A percentile compares a stretch with the other conserved stretches of the same genome.
These are phyloP conservation scores for Geococcyx californianus DNA, from an alignment of 2,113 vertebrate species.

Conservation along the genomic window DNA sequence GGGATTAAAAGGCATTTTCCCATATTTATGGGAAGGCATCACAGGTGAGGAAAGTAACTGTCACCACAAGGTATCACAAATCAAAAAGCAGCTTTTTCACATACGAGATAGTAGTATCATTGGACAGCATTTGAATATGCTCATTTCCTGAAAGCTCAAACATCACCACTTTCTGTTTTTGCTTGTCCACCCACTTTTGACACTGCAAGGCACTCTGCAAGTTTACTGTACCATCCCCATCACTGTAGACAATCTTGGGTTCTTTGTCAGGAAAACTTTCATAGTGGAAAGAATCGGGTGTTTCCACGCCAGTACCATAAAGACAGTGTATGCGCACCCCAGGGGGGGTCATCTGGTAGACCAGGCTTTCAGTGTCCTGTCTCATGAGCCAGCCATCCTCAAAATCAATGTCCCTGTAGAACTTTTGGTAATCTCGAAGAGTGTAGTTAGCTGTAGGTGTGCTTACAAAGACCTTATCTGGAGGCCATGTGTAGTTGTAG, in stretches of 20 bases:
- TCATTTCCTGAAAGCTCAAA: constrained; percentile 85
- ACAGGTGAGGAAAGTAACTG: constrained; percentile 19
- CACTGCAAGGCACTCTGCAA: constrained; percentile 87
- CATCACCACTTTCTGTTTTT: constrained; percentile 81
- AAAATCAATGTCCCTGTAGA: constrained; percentile 89
- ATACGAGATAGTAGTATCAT: constrained; percentile 86
- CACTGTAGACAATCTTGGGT: constrained; percentile 80
- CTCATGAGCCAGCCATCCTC: constrained; percentile 92
- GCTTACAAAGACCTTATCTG: constrained; percentile 84
- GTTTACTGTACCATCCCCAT: constrained; percentile 96
- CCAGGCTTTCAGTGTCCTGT: constrained; percentile 85
- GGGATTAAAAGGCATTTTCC: constrained; percentile 45
- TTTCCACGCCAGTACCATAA: constrained; percentile 86
- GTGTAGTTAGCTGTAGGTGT: constrained; percentile 92
- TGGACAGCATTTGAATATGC: constrained; percentile 90
- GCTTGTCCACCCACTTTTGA: constrained; percentile 78
- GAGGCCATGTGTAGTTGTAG: constrained; percentile 87
- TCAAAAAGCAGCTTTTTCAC: constrained; percentile 86
- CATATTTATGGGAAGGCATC: constrained; percentile 50
- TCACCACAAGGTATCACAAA: constrained; percentile 59
- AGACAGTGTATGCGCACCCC: constrained; percentile 90
- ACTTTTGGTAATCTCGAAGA: constrained; percentile 80
- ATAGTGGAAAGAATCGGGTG: constrained; percentile 84
- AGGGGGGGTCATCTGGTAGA: constrained; percentile 77
- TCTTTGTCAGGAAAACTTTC: constrained; percentile 89